Percentiles rank a stretch among this genome's conserved stretches.
phyloP scores from a whole-genome alignment of 2,113 vertebrate genomes.

The Xenopus borealis region DNA sequence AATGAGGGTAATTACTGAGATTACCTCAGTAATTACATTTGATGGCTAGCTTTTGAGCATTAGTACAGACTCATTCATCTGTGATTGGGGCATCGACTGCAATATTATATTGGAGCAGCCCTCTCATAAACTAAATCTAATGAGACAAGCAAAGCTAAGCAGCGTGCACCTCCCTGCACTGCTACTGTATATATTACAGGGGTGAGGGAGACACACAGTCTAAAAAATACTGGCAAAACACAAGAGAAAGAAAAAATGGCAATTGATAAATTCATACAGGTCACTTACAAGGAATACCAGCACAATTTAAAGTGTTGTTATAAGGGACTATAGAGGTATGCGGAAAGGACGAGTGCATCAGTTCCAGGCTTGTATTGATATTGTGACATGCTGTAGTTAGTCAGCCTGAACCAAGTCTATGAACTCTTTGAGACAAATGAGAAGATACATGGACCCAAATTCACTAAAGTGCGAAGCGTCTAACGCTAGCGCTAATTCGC shows the following conservation, averaged over 20 bases:
- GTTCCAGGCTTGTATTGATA: not conserved
- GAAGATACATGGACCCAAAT: too few relatives aligned
- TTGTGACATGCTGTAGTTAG: not conserved
- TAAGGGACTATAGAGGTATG: not conserved
- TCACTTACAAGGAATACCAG: not conserved
- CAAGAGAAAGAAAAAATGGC: not conserved
- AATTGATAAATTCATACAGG: not conserved
- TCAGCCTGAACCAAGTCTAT: not conserved
- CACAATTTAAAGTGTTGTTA: not conserved
- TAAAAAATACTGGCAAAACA: not conserved
- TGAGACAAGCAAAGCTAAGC: constrained; percentile 21
- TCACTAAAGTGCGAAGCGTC: too few relatives aligned
- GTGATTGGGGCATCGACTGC: constrained; percentile 38
- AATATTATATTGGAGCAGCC: constrained; percentile 29
- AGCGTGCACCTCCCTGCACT: not conserved
- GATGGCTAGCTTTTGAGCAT: constrained; percentile 23
- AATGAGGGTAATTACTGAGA: constrained; percentile 39
- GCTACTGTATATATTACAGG: constrained; percentile 13
- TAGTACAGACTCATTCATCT: constrained; percentile 22
- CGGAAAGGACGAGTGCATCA: too few relatives aligned
- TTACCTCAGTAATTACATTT: too few relatives aligned
- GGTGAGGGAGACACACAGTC: not conserved
- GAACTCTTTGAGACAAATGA: not conserved
- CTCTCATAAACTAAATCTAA: constrained; percentile 37
- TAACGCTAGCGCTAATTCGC: too few relatives aligned